A percentile compares a stretch with the other conserved stretches of the same genome.
phyloP scores from a whole-genome alignment of 2,888 invertebrate species.

The Parelbella ahira region DNA sequence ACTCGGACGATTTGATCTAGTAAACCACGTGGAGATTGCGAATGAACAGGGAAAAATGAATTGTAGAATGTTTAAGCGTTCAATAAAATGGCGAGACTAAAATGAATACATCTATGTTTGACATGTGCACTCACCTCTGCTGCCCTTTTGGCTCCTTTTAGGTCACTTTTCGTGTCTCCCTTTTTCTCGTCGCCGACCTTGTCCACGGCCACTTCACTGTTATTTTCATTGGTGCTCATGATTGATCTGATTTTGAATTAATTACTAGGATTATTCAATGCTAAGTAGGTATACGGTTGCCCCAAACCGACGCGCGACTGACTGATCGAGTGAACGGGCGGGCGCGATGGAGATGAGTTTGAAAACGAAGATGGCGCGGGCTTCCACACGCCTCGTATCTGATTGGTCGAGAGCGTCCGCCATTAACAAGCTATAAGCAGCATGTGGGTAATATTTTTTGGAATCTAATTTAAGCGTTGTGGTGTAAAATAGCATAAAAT shows the following conservation, averaged over 20 bases:
- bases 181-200: slow-evolving; percentile 89
- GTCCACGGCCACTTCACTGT: slow-evolving; percentile 91
- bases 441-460: slow-evolving; percentile 51
- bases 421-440: slow-evolving; percentile 60
- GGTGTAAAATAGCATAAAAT: slow-evolving; percentile 27
- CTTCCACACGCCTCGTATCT: slow-evolving; percentile 57
- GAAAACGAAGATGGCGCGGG: slow-evolving; percentile 91
- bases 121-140: slow-evolving; percentile 89
- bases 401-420: slow-evolving; percentile 63
- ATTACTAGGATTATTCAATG: slow-evolving; percentile 58
- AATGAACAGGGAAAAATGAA: slow-evolving; percentile 33
- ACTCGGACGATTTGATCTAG: slow-evolving; percentile 29
- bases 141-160: slow-evolving; percentile 93
- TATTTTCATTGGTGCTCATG: slow-evolving; percentile 86
- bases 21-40: slow-evolving; percentile 50
- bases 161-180: slow-evolving; percentile 87
- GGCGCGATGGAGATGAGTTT: slow-evolving; percentile 83
- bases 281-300: slow-evolving; percentile 77
- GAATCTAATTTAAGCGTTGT: slow-evolving; percentile 12
- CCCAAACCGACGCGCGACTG: slow-evolving; percentile 85
- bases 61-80: slow-evolving; percentile 42
- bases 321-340: slow-evolving; percentile 81
- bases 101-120: slow-evolving; percentile 64
- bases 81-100: slow-evolving; percentile 73
- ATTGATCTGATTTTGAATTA: slow-evolving; percentile 70